Conservation (phyloP, 23 tunicate genomes). For the Ascidia mentula region DNA sequence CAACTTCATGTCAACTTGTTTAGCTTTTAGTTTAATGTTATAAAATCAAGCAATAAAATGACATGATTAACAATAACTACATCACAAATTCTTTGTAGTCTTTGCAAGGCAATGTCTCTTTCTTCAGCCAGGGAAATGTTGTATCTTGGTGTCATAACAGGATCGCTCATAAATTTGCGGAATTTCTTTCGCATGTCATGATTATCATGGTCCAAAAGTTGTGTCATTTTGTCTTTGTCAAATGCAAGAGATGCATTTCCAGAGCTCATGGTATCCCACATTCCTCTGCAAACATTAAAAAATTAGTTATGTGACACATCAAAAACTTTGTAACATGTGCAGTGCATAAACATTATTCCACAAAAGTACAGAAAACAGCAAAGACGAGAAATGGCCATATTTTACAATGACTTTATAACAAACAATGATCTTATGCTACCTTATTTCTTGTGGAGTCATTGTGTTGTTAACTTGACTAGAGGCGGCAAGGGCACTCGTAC, state of each 20-base stretch:
- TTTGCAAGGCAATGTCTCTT: slow-evolving; percentile 75
- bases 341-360: too few relatives aligned
- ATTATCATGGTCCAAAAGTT: slow-evolving; percentile 86
- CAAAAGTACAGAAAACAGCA: too few relatives aligned
- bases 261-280: slow-evolving; percentile 38
- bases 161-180: slow-evolving; percentile 80
- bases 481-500: background rate
- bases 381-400: too few relatives aligned
- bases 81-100: slow-evolving; percentile 88
- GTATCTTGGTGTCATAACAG: slow-evolving; percentile 76
- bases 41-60: too few relatives aligned
- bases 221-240: slow-evolving; percentile 65
- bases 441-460: background rate
- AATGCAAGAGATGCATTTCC: slow-evolving; percentile 32
- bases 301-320: too few relatives aligned
- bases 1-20: too few relatives aligned
- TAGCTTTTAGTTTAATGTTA: too few relatives aligned
- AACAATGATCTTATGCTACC: too few relatives aligned
- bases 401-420: too few relatives aligned
- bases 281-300: slow-evolving; percentile 34
- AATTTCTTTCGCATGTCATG: slow-evolving; percentile 79
- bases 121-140: slow-evolving; percentile 84
- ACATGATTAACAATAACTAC: too few relatives aligned
- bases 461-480: background rate
- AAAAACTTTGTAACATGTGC: too few relatives aligned